Evolutionary conservation across 2,888 invertebrate genomes (phyloP).

Genomic region (Hemicrepidius hirtus): DNA sequence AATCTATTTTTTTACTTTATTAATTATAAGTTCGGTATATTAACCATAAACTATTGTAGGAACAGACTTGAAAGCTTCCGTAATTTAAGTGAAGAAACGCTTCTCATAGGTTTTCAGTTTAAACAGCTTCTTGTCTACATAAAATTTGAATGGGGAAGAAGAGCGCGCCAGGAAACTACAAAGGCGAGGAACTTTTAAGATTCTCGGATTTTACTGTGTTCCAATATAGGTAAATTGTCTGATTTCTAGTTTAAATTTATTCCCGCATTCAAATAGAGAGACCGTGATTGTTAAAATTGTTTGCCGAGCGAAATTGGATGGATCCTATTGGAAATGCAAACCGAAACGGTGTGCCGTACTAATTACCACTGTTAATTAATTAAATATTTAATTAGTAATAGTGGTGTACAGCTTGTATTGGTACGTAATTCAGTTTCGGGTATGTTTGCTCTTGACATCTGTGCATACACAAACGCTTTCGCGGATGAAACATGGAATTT

Average conservation of each 20-base stretch:
- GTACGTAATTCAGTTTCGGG: conserved; percentile 35
- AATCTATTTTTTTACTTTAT: no score
- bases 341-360: conserved; percentile 48
- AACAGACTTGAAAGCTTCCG: no score
- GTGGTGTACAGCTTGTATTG: conserved; percentile 46
- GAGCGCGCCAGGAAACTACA: not conserved
- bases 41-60: no score
- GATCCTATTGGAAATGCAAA: conserved; percentile 53
- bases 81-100: no score
- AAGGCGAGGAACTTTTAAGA: conserved; percentile 5
- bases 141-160: not conserved
- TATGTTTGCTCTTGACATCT: conserved; percentile 38
- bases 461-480: conserved; percentile 3
- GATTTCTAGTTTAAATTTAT: conserved; percentile 45
- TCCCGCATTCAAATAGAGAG: conserved; percentile 46
- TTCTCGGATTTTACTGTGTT: conserved; percentile 12
- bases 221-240: conserved; percentile 27
- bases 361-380: conserved; percentile 52
- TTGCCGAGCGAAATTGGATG: conserved; percentile 51
- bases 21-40: no score
- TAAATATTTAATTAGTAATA: conserved; percentile 53
- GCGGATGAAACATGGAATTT: not conserved
- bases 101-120: not conserved
- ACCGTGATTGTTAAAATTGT: conserved; percentile 52
- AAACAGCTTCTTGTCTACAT: no score